These are phyloP conservation scores for Cephalopholis sonnerati DNA, from an alignment of 2,113 vertebrate genomes.

Conservation along the genomic window DNA sequence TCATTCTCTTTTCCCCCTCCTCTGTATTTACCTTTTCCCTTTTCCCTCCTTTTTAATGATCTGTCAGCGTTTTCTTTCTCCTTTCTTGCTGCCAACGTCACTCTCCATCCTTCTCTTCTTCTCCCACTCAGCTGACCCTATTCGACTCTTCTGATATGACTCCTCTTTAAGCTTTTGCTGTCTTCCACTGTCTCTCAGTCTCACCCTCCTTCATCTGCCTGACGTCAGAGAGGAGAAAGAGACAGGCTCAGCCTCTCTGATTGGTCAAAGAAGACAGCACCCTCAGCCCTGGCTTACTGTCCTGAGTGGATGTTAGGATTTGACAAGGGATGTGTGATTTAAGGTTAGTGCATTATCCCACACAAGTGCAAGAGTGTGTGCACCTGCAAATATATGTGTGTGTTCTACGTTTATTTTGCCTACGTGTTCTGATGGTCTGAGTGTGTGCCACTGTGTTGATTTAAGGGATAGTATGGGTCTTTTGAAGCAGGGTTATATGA, in stretches of 20 bases:
- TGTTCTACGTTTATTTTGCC: too few species aligned
- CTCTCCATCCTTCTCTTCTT: neutral
- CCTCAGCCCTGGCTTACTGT: constrained; percentile 47
- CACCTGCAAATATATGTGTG: neutral
- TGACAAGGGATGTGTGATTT: constrained; percentile 34
- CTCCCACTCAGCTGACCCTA: constrained; percentile 39
- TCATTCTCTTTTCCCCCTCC: neutral
- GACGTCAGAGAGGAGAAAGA: constrained; percentile 54
- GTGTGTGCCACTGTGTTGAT: neutral
- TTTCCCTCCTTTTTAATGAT: constrained; percentile 1
- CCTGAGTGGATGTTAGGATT: constrained; percentile 22
- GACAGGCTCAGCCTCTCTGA: constrained; percentile 38
- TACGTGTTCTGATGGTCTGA: neutral
- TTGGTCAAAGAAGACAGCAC: constrained; percentile 67
- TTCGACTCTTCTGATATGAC: constrained; percentile 12
- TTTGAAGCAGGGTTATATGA: too few species aligned
- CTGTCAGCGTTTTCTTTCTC: neutral
- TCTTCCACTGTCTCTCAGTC: constrained; percentile 23
- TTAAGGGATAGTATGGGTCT: too few species aligned
- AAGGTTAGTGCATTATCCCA: neutral
- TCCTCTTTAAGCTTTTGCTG: constrained; percentile 24
- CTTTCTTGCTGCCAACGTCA: neutral
- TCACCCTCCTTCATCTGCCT: constrained; percentile 39
- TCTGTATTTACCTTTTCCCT: fast-evolving
- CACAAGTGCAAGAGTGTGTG: neutral